Base-by-base conservation (phyloP, 2,113 vertebrate species). In the Perca flavescens region DNA sequence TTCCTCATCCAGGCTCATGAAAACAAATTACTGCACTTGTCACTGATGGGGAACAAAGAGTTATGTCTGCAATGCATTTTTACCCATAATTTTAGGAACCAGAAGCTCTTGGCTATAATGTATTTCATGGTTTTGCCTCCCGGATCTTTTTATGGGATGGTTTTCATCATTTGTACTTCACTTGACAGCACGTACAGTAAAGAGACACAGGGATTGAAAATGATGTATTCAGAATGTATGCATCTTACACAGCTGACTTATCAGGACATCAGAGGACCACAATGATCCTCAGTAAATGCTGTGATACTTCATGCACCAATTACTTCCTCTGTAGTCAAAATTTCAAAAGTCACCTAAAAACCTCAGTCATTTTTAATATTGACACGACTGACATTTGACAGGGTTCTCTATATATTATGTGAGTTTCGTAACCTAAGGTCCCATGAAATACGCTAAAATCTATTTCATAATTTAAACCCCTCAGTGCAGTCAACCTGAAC, bases 1-100 rank as follows among this genome's bases (percentile, higher is more conserved):
- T 88, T 80, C 74, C 72, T 85, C 74, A 80, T 90, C 66, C 77
- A 31, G 47, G 43, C 80, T 72, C 84, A 76, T 85, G 80, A 87
- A 92, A 92, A 76, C 85, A 86, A 83, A 90, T 86, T 73, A 80
- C 83, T 65, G 66, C 66, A 69, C 81, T 80, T 90, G 83, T 85
- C 90, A 91, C 64, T 87, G 82, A 88, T 75, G 76, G 80, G 66
- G 64, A 56, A 83, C 79, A 67, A 74, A 79, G 83, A 89, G 84
- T 83, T 83, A 86, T 83, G 65, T 74, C 76, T 63, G 64, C 36
- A 54, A 83, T 83, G 75, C 54, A 84, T 87, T 90, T 92, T 77
- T 34, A 72, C 49, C n/a, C 80, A 80, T 85, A 31, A 84, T 87
- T 86, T 82, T 74, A 63, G 57, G 54, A 90, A 75, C 4, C 46